Evolutionary conservation across 2,797 vertebrate species (phyloP), one percentile per base, ranked within the genome.

Genomic region (Clarias laeviceps): DNA sequence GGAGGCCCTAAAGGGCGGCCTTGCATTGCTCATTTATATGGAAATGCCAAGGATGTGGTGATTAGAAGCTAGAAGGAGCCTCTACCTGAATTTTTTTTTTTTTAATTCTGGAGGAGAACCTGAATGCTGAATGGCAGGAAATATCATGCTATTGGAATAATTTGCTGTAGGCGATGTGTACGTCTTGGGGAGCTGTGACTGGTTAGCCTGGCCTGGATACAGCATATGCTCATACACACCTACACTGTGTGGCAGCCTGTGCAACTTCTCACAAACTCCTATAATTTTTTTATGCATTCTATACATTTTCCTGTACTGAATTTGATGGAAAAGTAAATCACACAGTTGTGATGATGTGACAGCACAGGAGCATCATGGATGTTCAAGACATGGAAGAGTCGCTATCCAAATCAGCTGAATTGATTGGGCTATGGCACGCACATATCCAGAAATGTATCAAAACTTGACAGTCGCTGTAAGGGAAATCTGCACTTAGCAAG

Each of bases 11-110:
- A 90, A 92, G 90, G 91, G 90, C 84, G 85, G 87, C 45, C 78
- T 90, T 54, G 68, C 76, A 90, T 87, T 93, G 91, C 82, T 91
- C 90, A 90, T 93, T 93, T 93, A 88, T 93, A 91, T 91, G 89
- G 90, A 93, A 94, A 94, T 90, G 90, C 91, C 84, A 88, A 82
- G 90, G 86, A 90, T 84, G 87, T 87, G 89, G 89, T 91, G 90
- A 94, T 91, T 87, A 86, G 87, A 87, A 83, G 87, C 80, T 32
- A 54, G 56, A 61, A 45, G 91, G 91, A 90, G 88, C 86, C 45
- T 88, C 86, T 87, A 84, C 77, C 85, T 89, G 88, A 6, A 54
- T 32, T 86, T 88, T 87, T 14, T 12, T 84, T 88, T 82, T 89
- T 76, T 5, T 65, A n/a, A n/a, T 81, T 34, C 37, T 66, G 64